Percentiles rank a stretch among this genome's conserved stretches.
phyloP scores from a whole-genome alignment of 2,888 invertebrate species.

The Pediacus dermestoides region DNA sequence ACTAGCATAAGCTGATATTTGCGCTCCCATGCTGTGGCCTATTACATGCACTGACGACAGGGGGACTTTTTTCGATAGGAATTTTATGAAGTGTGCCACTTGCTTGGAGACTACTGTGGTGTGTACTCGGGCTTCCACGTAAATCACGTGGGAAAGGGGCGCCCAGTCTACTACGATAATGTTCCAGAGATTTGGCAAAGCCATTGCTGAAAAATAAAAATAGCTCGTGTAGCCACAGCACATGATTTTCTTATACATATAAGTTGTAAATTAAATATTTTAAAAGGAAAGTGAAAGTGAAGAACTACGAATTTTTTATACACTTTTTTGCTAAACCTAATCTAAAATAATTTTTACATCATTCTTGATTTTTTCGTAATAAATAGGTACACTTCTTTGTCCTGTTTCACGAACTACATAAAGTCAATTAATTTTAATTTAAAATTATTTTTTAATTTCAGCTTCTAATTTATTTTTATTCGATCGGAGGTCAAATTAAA shows the following conservation, averaged over 20 bases:
- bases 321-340: too few species aligned
- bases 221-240: slow-evolving; percentile 5
- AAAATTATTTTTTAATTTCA: too few species aligned
- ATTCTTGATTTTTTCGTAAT: too few species aligned
- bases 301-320: too few species aligned
- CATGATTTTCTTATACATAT: slow-evolving; percentile 1
- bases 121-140: slow-evolving; percentile 51
- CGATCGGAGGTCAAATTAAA: too few species aligned
- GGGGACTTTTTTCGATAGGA: slow-evolving; percentile 27
- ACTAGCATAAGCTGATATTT: slow-evolving; percentile 52
- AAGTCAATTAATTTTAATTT: too few species aligned
- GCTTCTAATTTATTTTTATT: too few species aligned
- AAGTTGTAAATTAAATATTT: too few species aligned
- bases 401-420: too few species aligned
- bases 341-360: too few species aligned
- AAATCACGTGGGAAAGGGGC: slow-evolving; percentile 50
- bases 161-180: slow-evolving; percentile 57
- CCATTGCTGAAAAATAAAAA: slow-evolving; percentile 34
- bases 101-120: slow-evolving; percentile 49
- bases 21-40: slow-evolving; percentile 56
- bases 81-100: slow-evolving; percentile 42
- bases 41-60: slow-evolving; percentile 47
- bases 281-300: too few species aligned
- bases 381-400: too few species aligned
- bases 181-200: slow-evolving; percentile 42